A percentile compares a stretch with the other conserved stretches of the same genome.
Evolutionary conservation across 1,140 invertebrate genomes (phyloP).

Genomic region (Psilanteris sp.): DNA sequence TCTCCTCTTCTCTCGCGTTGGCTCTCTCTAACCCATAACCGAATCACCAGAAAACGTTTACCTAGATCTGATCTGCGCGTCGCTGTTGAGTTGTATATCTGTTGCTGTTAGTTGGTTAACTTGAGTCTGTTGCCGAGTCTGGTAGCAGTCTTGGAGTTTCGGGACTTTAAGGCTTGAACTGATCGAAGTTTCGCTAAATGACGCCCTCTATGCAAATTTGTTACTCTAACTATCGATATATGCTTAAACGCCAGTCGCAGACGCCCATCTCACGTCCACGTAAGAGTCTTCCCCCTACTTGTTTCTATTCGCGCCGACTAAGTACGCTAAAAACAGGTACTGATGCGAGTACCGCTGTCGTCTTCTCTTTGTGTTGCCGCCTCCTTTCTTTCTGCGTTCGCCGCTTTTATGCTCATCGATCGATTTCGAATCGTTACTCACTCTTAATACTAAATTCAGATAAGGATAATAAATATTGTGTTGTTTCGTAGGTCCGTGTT

Average conservation of each 20-base stretch:
- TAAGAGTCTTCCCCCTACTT: conserved; percentile 15
- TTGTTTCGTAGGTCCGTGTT: conserved; percentile 24
- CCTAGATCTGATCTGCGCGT: too few relatives aligned
- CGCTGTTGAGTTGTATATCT: neutral
- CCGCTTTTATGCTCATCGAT: conserved; percentile 20
- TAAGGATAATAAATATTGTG: conserved; percentile 64
- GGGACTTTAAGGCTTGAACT: conserved; percentile 71
- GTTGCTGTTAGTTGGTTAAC: conserved; percentile 1
- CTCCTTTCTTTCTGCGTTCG: conserved; percentile 1
- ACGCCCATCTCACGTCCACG: conserved; percentile 24
- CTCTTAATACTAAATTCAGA: conserved; percentile 63
- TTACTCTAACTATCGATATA: conserved; percentile 72
- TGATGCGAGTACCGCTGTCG: conserved; percentile 53
- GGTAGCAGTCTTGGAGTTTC: conserved; percentile 62
- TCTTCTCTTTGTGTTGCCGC: conserved; percentile 17
- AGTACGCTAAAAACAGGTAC: conserved; percentile 68
- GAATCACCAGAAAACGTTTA: too few relatives aligned
- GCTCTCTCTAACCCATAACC: too few relatives aligned
- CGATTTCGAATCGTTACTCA: conserved; percentile 55
- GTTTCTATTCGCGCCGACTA: conserved; percentile 33
- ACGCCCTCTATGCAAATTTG: conserved; percentile 69
- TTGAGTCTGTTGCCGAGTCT: conserved; percentile 6
- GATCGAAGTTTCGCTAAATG: conserved; percentile 61
- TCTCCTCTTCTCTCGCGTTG: too few relatives aligned
- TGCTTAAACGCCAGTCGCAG: conserved; percentile 45